Base-by-base conservation (phyloP, 2,113 vertebrate species). In the Podarcis cretensis region DNA sequence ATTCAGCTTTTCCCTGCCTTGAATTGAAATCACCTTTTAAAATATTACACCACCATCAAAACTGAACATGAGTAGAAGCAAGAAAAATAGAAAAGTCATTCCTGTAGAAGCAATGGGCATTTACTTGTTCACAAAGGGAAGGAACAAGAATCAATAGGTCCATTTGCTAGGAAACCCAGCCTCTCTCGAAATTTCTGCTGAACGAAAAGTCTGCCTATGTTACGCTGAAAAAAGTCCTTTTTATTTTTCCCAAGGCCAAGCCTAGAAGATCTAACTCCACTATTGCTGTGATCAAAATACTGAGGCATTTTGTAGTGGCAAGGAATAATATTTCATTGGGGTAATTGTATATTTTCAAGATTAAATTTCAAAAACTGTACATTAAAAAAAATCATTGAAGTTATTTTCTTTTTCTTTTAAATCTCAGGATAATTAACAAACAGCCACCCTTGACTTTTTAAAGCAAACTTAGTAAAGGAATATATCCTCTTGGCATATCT, bases 141-240 rank as follows among this genome's bases (percentile, higher is more conserved):
- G 27, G 81, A 81, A 74, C 48, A 80, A 37, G 57, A 91, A 90
- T 94, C 88, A 23, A 80, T 88, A 48, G 32, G 30, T 87, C 91
- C 90, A 76, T 87, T n/a, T 78, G 81, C 35, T 84, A 80, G 1
- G 32, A 83, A 90, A 93, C 88, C 83, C 81, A 90, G 90, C 93
- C 90, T 84, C 74, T 71, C 65, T 85, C 90, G 91, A 91, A 84
- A 27, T 77, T 71, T 75, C 79, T 75, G 57, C 43, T 37, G 8
- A 90, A 80, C 48, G 81, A 89, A 86, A 71, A 89, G 74, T n/a
- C 69, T 86, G 37, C 74, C 59, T 76, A 35, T 1, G 87, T 71
- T 76, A 30, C 78, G 54, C 40, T 88, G 74, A 30, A 73, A 83
- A 32, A 18, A 35, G 80, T 48, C 85, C 6, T 5, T 43, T 94